These are phyloP conservation scores for Hipposideros armiger DNA, from an alignment of 2,113 vertebrate species.

Conservation along the genomic window DNA sequence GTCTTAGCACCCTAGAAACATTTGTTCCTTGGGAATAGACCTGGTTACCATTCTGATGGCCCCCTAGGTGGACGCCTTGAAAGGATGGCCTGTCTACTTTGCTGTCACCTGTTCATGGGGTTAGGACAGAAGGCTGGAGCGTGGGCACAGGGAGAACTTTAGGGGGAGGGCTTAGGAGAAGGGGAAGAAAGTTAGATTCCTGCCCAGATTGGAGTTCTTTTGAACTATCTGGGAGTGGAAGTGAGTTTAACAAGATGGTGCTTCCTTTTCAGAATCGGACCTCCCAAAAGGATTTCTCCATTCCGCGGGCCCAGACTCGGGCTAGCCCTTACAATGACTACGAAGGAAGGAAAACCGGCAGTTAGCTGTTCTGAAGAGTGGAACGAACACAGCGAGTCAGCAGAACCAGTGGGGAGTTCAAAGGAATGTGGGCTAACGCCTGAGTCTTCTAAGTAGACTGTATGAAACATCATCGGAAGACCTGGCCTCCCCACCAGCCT, in stretches of 20 bases:
- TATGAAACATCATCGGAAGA: fast-evolving
- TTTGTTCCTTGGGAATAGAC: not conserved
- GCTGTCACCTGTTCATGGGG: not conserved
- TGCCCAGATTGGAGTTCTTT: too few species aligned
- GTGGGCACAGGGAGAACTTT: not conserved
- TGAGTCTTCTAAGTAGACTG: not conserved
- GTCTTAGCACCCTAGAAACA: not conserved
- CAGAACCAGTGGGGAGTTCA: not conserved
- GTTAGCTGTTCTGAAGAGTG: conserved; percentile 17
- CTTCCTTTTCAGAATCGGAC: conserved; percentile 63
- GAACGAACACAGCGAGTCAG: not conserved
- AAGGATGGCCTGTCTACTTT: not conserved
- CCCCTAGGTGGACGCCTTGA: not conserved
- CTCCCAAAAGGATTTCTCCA: conserved; percentile 72
- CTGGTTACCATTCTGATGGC: not conserved
- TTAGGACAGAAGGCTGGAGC: not conserved
- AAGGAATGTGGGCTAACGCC: not conserved
- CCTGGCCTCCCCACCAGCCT: not conserved
- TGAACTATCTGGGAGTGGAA: not conserved
- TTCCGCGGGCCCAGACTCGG: conserved; percentile 67
- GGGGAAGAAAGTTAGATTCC: not conserved
- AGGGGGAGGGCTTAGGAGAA: not conserved
- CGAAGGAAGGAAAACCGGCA: conserved; percentile 68
- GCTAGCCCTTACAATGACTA: conserved; percentile 76
- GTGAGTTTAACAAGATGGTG: not conserved